phyloP scores from a whole-genome alignment of 2,888 invertebrate genomes.

The Lysandra coridon region DNA sequence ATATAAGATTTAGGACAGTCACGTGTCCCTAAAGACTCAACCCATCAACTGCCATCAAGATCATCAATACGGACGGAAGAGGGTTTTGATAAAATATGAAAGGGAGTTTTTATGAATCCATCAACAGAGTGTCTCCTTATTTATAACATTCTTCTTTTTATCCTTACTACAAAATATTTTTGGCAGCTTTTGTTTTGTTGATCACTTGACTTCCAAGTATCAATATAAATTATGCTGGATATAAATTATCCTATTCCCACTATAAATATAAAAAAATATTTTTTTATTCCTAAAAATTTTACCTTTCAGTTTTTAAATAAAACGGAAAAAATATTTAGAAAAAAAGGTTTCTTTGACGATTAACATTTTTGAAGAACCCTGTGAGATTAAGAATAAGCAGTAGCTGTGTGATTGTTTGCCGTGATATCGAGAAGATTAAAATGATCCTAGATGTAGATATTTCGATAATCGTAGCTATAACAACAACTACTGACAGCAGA shows the following conservation, averaged over 20 bases:
- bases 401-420: too few species aligned
- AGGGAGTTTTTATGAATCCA: conserved; percentile 22
- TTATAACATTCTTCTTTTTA: background rate
- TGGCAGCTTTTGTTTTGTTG: background rate
- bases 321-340: background rate
- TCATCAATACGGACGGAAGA: conserved; percentile 23
- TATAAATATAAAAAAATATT: too few species aligned
- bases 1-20: conserved; percentile 17
- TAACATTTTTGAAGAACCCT: too few species aligned
- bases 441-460: too few species aligned
- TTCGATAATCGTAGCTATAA: too few species aligned
- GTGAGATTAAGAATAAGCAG: too few species aligned
- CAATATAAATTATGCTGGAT: background rate
- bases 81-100: conserved; percentile 21
- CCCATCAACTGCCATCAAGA: conserved; percentile 8
- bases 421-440: too few species aligned
- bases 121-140: conserved; percentile 12
- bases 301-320: background rate
- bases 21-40: conserved; percentile 25
- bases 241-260: too few species aligned
- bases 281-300: background rate
- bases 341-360: too few species aligned
- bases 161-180: background rate
- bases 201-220: background rate
- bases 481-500: too few species aligned